A percentile compares a stretch with the other conserved stretches of the same genome.
Conservation (phyloP, 2,113 vertebrate genomes). For the Procavia capensis region DNA sequence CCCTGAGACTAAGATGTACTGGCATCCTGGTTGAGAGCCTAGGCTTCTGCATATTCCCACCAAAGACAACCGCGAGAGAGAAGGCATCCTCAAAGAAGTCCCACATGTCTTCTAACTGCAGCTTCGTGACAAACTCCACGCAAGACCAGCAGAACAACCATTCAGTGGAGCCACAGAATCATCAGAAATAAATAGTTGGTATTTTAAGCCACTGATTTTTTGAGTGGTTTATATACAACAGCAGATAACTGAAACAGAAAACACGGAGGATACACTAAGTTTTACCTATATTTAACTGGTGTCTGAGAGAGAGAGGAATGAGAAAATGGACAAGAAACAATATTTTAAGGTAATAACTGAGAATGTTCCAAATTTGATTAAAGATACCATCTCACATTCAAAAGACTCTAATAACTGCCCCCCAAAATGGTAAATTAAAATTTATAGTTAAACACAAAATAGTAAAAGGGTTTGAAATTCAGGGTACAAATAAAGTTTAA, state of each 20-base stretch:
- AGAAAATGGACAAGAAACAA: not conserved
- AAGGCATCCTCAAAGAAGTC: not conserved
- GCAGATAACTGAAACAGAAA: not conserved
- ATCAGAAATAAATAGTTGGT: not conserved
- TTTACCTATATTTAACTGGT: not conserved
- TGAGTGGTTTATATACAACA: not conserved
- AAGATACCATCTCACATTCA: not conserved
- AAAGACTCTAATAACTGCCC: not conserved
- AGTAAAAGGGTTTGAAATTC: not conserved
- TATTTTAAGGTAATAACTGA: not conserved
- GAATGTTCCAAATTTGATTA: not conserved
- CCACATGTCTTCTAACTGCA: not conserved
- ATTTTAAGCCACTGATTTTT: not conserved
- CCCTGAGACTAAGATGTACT: not conserved
- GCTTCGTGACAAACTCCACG: not conserved
- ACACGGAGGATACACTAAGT: not conserved
- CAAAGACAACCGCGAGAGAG: not conserved
- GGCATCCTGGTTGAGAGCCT: not conserved
- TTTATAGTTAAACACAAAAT: not conserved
- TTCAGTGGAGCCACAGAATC: not conserved
- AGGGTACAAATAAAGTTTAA: not conserved
- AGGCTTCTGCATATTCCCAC: not conserved
- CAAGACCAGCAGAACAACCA: conserved; percentile 12
- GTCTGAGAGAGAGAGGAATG: not conserved
- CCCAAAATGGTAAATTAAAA: not conserved